These are phyloP conservation scores for Bursaphelenchus okinawaensis DNA, from an alignment of 2,888 invertebrate genomes.

Conservation along the genomic window DNA sequence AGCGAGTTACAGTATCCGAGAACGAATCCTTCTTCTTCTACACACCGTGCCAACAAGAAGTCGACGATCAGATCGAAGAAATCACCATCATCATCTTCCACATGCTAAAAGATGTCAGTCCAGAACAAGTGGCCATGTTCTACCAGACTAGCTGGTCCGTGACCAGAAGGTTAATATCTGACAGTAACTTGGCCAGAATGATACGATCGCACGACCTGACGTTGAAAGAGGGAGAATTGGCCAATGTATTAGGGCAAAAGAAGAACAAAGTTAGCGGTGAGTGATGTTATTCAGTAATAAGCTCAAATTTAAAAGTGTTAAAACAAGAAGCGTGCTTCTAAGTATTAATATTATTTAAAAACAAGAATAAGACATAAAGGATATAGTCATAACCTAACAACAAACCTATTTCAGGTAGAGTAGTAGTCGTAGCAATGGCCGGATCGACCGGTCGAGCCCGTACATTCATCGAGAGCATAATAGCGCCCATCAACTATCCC, in stretches of 20 bases:
- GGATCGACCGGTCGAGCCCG: not conserved
- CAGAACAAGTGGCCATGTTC: not conserved
- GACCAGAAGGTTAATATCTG: not conserved
- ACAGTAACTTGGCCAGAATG: slow-evolving; percentile 1
- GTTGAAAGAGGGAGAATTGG: slow-evolving; percentile 20
- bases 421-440: not conserved
- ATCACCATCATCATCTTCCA: not conserved
- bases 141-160: not conserved
- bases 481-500: not conserved
- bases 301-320: too few species aligned
- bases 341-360: not conserved
- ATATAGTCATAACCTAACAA: too few species aligned
- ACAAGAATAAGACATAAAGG: too few species aligned
- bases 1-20: slow-evolving; percentile 13
- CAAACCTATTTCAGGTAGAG: too few species aligned
- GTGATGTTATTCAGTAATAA: not conserved
- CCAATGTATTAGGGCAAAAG: slow-evolving; percentile 15
- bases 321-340: too few species aligned
- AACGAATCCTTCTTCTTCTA: slow-evolving; percentile 16
- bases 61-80: not conserved
- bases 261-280: slow-evolving; percentile 11
- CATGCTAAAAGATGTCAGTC: not conserved
- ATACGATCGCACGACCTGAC: slow-evolving; percentile 23
- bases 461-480: not conserved
- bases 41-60: not conserved